Base-by-base conservation (phyloP, 2,113 vertebrate species). In the Dolichotis patagonum region DNA sequence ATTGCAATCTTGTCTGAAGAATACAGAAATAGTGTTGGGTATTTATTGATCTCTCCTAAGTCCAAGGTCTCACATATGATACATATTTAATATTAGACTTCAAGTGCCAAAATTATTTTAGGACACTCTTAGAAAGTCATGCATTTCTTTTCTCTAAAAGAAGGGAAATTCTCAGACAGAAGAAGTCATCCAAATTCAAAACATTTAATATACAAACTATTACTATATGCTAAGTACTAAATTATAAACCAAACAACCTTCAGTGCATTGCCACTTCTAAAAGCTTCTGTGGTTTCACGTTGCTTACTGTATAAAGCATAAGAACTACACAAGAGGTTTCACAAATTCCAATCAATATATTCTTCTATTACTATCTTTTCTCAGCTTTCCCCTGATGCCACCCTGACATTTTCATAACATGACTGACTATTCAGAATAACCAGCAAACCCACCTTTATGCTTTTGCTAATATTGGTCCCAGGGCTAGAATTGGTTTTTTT, bases 351-450 rank as follows among this genome's bases (percentile, higher is more conserved):
- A 52, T 86, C n/a, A 24, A 85, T 9, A 10, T 1, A 41, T 7
- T 73, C 38, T 62, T 63, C 28, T 28, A 3, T 80, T 19, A n/a
- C 20, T 75, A 6, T 5, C 6, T 82, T 63, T 41, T 19, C 10
- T 1, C 1, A 32, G 1, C 20, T 62, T 38, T 20, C 0, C 11
- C 49, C 9, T 22, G n/a, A 6, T 35, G 5, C 35, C 38, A 71
- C 5, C 4, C 3, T 63, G 12, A 54, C 17, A 54, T 35, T 54
- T 46, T 32, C 13, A 22, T n/a, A 46, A 75, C 16, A 30, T 32
- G 49, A 35, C 77, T 20, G 5, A 19, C 19, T 26, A 3, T 78
- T 7, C 35, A 26, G 12, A 54, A 35, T 4, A 12, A 32, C 20
- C 8, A 62, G 26, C 7, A 8, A 56, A 10, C 49, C 49, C 5